Evolutionary conservation across 2,113 vertebrate species (phyloP), one percentile per base, ranked within the genome.

Genomic region (Nerophis lumbriciformis): DNA sequence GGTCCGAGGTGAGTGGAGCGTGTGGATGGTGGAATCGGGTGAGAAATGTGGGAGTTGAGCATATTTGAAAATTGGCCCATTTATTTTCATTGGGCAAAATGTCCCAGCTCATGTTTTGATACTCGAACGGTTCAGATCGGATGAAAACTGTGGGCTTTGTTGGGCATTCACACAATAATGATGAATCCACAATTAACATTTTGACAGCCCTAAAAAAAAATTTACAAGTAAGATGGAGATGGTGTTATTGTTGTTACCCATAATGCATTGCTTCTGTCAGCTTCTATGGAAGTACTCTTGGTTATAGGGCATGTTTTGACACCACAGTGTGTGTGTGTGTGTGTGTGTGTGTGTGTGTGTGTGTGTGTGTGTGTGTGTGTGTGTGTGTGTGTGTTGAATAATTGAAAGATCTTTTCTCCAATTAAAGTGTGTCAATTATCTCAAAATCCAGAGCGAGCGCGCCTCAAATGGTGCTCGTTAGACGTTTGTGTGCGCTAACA

Each of bases 391-490:
- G 38, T 56, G 53, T 69, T 83, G 58, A 75, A 77, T 74, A 69
- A 67, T 66, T 65, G 53, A 71, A 80, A 80, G 35, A 3, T 76
- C 52, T 42, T 14, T 57, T 35, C 65, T 54, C 38, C 70, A 82
- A 76, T 83, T 83, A 82, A 82, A 81, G 80, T 68, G 79, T 70
- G 72, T 61, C 81, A 84, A 76, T 82, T 84, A 83, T 66, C 55
- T 75, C n/a, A 49, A 68, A 69, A 78, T 78, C 66, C 69, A 81
- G 73, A 61, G 73, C 79, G 56, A 59, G 73, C 61, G 71, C 77
- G 77, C 64, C 66, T 75, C 59, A 63, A 77, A 77, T 60, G 61
- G 53, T 69, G 58, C 63, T 78, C 38, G 5, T 19, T 51, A 19
- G 49, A 15, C 19, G 19, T 19, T 51, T 45, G 39, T 45, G 9